Conservation (phyloP, 2,113 vertebrate species). For the Clarias gariepinus region DNA sequence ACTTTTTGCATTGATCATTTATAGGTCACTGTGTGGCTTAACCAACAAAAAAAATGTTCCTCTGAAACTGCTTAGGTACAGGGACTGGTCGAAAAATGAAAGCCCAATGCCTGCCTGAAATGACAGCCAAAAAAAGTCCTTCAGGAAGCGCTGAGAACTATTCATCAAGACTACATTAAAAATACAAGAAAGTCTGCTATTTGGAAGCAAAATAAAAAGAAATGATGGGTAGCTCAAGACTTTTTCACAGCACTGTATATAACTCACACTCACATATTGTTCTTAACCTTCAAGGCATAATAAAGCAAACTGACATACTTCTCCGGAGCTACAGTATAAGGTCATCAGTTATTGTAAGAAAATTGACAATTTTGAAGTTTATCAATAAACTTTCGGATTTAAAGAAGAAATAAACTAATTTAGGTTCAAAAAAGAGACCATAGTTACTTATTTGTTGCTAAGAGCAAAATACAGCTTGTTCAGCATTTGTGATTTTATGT, state of each 20-base stretch:
- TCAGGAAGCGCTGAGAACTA: too few species aligned
- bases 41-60: too few species aligned
- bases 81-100: too few species aligned
- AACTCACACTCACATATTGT: neutral
- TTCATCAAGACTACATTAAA: too few species aligned
- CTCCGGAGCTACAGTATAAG: neutral
- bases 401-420: neutral
- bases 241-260: neutral
- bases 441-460: constrained; percentile 61
- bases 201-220: too few species aligned
- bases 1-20: too few species aligned
- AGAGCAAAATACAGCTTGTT: constrained; percentile 59
- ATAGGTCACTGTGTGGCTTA: too few species aligned
- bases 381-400: neutral
- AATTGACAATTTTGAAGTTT: neutral
- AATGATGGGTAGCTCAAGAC: too few species aligned
- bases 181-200: too few species aligned
- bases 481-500: constrained; percentile 17
- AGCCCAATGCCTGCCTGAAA: too few species aligned
- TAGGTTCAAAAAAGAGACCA: neutral
- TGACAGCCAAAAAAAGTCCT: too few species aligned
- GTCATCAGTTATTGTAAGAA: neutral
- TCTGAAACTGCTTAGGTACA: too few species aligned
- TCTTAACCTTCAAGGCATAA: neutral
- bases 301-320: neutral